phyloP scores from a whole-genome alignment of 2,113 vertebrate genomes.

The Haemorhous mexicanus region DNA sequence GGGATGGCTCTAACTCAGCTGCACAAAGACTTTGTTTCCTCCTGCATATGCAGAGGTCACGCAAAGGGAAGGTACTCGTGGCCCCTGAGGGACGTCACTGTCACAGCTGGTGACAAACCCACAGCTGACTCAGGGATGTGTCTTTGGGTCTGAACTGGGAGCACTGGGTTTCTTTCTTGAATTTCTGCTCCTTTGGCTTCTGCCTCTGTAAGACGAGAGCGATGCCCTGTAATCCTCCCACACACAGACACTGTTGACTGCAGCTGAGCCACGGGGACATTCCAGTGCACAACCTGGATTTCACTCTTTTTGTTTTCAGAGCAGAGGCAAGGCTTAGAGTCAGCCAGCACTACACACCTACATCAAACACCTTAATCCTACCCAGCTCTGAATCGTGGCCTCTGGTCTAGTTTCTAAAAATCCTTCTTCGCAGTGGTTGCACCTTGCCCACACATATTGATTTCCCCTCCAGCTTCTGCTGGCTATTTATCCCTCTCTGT shows the following conservation, averaged over 20 bases:
- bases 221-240: neutral
- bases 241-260: neutral
- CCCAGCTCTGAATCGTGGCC: rapidly evolving
- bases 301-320: neutral
- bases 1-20: neutral
- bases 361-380: neutral
- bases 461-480: neutral
- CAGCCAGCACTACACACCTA: neutral
- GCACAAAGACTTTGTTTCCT: neutral
- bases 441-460: neutral
- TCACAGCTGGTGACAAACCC: neutral
- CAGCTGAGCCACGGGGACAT: neutral
- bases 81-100: neutral
- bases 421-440: neutral
- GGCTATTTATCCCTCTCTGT: neutral
- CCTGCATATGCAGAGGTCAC: neutral
- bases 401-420: neutral
- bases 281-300: rapidly evolving
- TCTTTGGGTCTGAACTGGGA: neutral
- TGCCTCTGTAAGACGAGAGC: neutral
- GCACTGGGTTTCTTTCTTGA: neutral
- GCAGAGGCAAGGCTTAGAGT: neutral
- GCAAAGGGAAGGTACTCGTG: neutral
- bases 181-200: neutral
- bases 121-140: neutral